Conservation (phyloP, 1,140 invertebrate genomes). For the Calliphora vicina region DNA sequence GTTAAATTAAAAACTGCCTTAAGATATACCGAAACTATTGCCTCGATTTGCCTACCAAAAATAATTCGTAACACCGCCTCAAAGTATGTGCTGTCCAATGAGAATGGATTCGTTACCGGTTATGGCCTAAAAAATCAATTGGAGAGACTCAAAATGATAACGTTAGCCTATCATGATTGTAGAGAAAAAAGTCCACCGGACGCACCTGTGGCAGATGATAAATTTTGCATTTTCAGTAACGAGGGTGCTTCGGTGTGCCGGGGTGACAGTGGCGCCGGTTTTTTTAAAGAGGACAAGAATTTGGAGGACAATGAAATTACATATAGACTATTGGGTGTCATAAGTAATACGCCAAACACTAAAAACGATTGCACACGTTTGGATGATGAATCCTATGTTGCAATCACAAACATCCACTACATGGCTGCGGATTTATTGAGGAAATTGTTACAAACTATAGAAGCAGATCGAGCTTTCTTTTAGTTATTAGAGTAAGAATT, state of each 20-base stretch:
- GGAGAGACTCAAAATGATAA: background rate
- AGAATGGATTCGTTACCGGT: background rate
- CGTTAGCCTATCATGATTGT: background rate
- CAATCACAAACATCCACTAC: background rate
- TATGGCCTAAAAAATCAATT: background rate
- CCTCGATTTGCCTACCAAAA: background rate
- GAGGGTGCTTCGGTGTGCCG: background rate
- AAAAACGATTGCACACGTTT: background rate
- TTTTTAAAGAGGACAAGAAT: background rate
- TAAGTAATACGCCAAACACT: background rate
- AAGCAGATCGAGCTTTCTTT: background rate
- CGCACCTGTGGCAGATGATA: background rate
- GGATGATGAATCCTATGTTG: background rate
- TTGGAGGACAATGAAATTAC: background rate
- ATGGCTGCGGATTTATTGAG: background rate
- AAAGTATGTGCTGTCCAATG: background rate
- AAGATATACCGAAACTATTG: background rate
- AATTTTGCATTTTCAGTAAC: background rate
- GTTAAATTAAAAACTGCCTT: background rate
- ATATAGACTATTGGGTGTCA: background rate
- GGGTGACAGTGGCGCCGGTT: background rate
- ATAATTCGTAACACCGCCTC: background rate
- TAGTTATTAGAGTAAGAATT: background rate
- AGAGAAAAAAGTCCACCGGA: too few relatives aligned
- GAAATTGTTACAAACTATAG: background rate